A percentile compares a stretch with the other conserved stretches of the same genome.
Conservation (phyloP, 2,888 invertebrate genomes). For the Lydus trimaculatus region DNA sequence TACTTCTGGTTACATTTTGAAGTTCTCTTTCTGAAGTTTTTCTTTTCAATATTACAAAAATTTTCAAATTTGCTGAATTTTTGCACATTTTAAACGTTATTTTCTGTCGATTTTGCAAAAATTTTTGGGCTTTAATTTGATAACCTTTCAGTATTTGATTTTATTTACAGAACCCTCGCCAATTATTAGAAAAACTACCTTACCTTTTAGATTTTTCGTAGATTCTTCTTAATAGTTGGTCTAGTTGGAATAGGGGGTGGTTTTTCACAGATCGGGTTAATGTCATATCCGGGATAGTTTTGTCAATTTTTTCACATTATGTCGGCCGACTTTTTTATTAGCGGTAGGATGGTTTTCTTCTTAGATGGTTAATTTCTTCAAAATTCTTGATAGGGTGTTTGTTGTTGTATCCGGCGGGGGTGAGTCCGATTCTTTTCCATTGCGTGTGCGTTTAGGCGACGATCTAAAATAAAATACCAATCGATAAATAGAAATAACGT, state of each 20-base stretch:
- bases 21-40: not conserved
- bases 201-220: conserved; percentile 4
- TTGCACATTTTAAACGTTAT: not conserved
- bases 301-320: too few relatives aligned
- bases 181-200: conserved; percentile 19
- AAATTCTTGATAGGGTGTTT: not conserved
- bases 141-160: not conserved
- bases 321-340: not conserved
- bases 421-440: conserved; percentile 41
- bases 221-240: not conserved
- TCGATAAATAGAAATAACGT: not conserved
- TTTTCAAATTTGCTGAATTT: not conserved
- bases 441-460: not conserved
- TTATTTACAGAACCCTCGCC: not conserved
- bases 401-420: conserved; percentile 16
- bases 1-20: not conserved
- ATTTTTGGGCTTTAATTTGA: not conserved
- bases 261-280: not conserved
- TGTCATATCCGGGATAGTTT: not conserved
- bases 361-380: not conserved
- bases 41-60: not conserved
- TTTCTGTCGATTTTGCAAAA: not conserved
- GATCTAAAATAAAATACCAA: conserved; percentile 19
- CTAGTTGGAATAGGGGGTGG: not conserved
- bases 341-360: not conserved